Base-by-base conservation (phyloP, 1,140 invertebrate genomes). In the Neodiprion pinetum region DNA sequence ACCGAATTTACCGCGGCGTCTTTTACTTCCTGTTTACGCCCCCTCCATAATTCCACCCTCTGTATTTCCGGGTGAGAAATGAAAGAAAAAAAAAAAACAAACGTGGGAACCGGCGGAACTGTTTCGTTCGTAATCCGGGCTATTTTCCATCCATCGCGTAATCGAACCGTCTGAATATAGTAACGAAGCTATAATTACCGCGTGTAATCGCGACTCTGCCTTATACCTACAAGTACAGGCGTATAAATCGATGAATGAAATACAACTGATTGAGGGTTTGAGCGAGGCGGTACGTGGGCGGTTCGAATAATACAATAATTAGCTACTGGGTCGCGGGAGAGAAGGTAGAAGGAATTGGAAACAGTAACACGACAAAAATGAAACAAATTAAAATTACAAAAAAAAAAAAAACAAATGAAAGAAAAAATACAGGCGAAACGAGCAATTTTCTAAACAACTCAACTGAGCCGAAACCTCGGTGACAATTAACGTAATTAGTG, bases 311-410 rank as follows among this genome's bases (percentile, higher is more conserved):
- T n/a, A 53, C n/a, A 53, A 53, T 53, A 11, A 53, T 10, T 21
- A 21, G 17, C 48, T 67, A 48, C 75, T n/a, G 47, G 74, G 23
- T 11, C 73, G 53, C 69, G 72, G 61, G 48, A 67, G 68, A 71
- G 75, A 72, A 47, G n/a, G 61, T 76, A 70, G 21, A 67, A 70
- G 61, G 65, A 66, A 67, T 76, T 71, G 70, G 14, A 53, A 61
- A 53, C 65, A 76, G 40, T 75, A 71, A 76, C 71, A 28, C 68
- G 69, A 65, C 48, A 71, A 66, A 50, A 71, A 75, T 11, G 10
- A 1, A 11, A 17, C 67, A 1, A 17, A 68, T 68, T 14, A 68
- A 21, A 14, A 21, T 68, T 11, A 40, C 10, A 68, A 68, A 11
- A 61, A 11, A n/a, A 11, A n/a, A 11, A 61, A 61, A 1, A 61